These are phyloP conservation scores for Gavia stellata DNA, from an alignment of 2,113 vertebrate genomes.

Conservation along the genomic window DNA sequence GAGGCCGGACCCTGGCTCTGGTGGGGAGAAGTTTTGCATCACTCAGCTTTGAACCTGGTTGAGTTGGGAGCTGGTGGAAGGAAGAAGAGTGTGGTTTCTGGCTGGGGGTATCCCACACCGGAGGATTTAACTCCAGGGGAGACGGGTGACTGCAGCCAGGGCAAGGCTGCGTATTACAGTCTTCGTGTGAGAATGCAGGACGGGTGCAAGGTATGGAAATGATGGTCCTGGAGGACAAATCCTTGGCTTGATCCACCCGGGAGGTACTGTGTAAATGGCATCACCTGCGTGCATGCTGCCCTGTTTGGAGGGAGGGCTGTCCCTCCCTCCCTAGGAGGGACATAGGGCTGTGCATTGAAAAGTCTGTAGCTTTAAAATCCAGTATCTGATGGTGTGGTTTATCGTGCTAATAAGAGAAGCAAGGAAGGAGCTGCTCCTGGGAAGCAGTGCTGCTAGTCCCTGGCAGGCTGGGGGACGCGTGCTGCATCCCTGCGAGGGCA, in stretches of 20 bases:
- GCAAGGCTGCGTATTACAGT: background rate
- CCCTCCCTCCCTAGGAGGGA: too few species aligned
- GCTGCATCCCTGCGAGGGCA: background rate
- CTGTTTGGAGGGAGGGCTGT: too few species aligned
- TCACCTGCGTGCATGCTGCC: too few species aligned
- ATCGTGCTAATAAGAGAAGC: background rate
- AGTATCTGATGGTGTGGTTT: background rate
- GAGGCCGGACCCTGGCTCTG: background rate
- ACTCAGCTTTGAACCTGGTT: background rate
- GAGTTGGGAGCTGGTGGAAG: background rate
- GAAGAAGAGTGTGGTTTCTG: background rate
- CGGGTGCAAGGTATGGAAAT: background rate
- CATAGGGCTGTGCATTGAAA: background rate
- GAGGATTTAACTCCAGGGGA: background rate
- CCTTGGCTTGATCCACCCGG: background rate
- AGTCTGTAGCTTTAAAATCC: background rate
- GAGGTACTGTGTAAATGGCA: background rate
- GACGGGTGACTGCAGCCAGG: background rate
- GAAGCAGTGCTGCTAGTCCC: background rate
- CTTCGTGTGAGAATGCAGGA: background rate
- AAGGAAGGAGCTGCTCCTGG: background rate
- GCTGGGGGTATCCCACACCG: rapidly evolving
- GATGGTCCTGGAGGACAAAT: background rate
- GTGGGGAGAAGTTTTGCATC: background rate
- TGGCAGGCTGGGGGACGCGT: background rate